These are phyloP conservation scores for Dynastes hyllus DNA, from an alignment of 2,888 invertebrate species.

Conservation along the genomic window DNA sequence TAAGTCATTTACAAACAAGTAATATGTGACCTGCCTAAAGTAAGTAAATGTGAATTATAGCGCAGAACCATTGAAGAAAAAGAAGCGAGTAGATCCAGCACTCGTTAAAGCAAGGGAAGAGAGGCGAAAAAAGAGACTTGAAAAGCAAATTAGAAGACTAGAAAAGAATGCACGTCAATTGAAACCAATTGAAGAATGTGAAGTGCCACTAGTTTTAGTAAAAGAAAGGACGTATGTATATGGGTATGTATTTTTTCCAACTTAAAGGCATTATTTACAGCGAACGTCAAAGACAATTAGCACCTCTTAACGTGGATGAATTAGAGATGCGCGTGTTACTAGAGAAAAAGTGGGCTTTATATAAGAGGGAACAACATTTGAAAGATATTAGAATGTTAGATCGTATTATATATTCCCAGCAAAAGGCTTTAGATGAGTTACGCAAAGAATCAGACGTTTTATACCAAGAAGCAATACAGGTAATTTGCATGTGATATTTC, in stretches of 20 bases:
- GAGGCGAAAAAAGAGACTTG: conserved; percentile 85
- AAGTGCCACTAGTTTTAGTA: conserved; percentile 80
- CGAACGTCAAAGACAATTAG: conserved; percentile 69
- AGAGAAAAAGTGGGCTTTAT: conserved; percentile 84
- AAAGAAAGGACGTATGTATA: conserved; percentile 77
- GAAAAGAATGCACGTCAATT: conserved; percentile 87
- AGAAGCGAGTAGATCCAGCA: conserved; percentile 88
- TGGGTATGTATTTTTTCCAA: not conserved
- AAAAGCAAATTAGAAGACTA: conserved; percentile 88
- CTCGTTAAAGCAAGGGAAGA: conserved; percentile 88
- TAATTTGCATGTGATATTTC: conserved; percentile 63
- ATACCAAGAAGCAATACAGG: conserved; percentile 90
- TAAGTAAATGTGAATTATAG: conserved; percentile 69
- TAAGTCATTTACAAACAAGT: conserved; percentile 17
- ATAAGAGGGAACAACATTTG: conserved; percentile 78
- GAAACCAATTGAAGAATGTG: conserved; percentile 93
- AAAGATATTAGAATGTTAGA: conserved; percentile 81
- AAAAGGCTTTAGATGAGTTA: conserved; percentile 86
- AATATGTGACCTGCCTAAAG: not conserved
- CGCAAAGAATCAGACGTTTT: conserved; percentile 88
- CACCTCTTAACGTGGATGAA: conserved; percentile 74
- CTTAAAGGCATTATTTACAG: conserved; percentile 3
- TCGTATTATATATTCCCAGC: conserved; percentile 80
- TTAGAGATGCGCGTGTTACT: conserved; percentile 79
- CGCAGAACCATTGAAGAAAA: conserved; percentile 93